These are phyloP conservation scores for Cephus spinipes DNA, from an alignment of 2,888 invertebrate genomes.

Conservation along the genomic window DNA sequence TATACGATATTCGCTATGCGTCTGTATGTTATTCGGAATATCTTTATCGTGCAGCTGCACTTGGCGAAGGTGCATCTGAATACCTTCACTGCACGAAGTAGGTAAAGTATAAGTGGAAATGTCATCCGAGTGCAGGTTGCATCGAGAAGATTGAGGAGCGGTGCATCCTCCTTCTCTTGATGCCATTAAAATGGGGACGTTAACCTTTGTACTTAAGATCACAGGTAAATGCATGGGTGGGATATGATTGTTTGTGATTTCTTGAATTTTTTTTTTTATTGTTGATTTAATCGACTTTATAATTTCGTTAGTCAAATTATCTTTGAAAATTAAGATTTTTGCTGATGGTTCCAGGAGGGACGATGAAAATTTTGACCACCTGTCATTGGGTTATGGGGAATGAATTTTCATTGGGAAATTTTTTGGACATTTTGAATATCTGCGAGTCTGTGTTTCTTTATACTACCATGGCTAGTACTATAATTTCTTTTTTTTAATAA, in stretches of 20 bases:
- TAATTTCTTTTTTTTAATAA: neutral
- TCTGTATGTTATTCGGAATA: neutral
- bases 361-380: too few species aligned
- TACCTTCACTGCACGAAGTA: conserved; percentile 26
- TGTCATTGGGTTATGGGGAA: too few species aligned
- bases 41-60: neutral
- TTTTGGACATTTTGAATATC: too few species aligned
- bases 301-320: neutral
- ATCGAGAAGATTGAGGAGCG: conserved; percentile 5
- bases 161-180: conserved; percentile 34
- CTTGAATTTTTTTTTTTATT: too few species aligned
- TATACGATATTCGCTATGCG: too few species aligned
- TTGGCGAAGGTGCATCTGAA: neutral
- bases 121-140: conserved; percentile 30
- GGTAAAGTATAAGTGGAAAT: conserved; percentile 43
- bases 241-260: neutral
- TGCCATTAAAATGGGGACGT: conserved; percentile 35
- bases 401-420: too few species aligned
- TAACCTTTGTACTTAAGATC: conserved; percentile 34
- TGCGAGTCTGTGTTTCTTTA: too few species aligned
- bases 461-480: too few species aligned
- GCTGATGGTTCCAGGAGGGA: too few species aligned
- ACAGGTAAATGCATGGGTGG: neutral
- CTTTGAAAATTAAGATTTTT: too few species aligned
- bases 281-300: neutral